Conservation (phyloP, 2,113 vertebrate genomes). For the Chelonoidis abingdonii region DNA sequence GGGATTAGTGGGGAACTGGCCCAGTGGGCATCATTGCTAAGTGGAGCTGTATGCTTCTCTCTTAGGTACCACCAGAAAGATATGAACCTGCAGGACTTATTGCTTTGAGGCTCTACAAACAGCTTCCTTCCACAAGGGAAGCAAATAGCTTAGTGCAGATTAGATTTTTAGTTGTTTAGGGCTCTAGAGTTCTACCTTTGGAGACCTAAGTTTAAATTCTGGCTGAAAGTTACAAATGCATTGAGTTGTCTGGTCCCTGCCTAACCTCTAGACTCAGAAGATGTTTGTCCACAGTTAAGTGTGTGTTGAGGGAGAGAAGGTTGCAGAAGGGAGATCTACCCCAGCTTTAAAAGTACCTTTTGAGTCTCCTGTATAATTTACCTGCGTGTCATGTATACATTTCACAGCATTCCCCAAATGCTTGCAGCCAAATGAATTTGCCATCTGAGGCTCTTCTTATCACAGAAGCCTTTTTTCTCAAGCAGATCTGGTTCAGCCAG, state of each 20-base stretch:
- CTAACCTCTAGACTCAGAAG: background rate
- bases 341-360: background rate
- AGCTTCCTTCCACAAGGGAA: background rate
- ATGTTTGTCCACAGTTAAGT: background rate
- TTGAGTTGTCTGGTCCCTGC: background rate
- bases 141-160: background rate
- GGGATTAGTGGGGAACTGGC: background rate
- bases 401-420: background rate
- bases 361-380: background rate
- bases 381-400: background rate
- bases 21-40: background rate
- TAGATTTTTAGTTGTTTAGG: background rate
- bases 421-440: conserved; percentile 33
- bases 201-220: background rate
- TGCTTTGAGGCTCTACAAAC: background rate
- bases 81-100: background rate
- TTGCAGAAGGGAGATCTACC: background rate
- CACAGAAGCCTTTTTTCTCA: conserved; percentile 22
- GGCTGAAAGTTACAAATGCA: background rate
- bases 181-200: background rate
- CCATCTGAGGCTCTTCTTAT: conserved; percentile 17
- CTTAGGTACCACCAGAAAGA: background rate
- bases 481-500: conserved; percentile 30
- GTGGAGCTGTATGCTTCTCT: background rate
- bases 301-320: background rate